Evolutionary conservation across 2,113 vertebrate genomes (phyloP), one percentile per base, ranked within the genome.

Genomic region (Passer domesticus): DNA sequence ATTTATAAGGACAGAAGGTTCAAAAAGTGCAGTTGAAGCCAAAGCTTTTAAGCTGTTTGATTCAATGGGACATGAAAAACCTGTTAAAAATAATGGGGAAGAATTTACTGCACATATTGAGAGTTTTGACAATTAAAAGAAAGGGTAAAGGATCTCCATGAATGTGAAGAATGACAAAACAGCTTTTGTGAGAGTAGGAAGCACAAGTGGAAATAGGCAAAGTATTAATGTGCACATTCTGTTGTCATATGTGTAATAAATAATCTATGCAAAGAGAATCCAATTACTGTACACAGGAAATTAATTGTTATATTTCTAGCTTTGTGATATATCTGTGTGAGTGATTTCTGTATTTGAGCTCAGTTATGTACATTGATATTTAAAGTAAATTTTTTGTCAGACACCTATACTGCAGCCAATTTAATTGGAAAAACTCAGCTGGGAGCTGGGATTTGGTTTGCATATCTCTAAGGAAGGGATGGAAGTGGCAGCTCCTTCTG

Each of bases 11-110:
- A 80, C 28, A n/a, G 46, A 31, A 87, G 47, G n/a, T 90, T 95
- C 69, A 72, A 78, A 91, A 87, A 75, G 24, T 81, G 60, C 47
- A 52, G 66, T 47, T 58, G 63, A 83, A 95, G 52, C 52, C 46
- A 87, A 91, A 92, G 83, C 63, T 79, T 75, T 91, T 87, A 91
- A 94, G 66, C 69, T 67, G 31, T 58, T 91, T 58, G 44, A 92
- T 85, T 73, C 63, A 73, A 55, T 17, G 30, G 81, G 55, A 66
- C 59, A 69, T 1, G 1, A 77, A 81, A 87, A 96, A 52, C 24
- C 28, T 67, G 58, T 83, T 94, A 58, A 87, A 90, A 91, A 81
- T 77, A 86, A 72, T 83, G 55, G 13, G 35, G 56, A 41, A 37
- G 69, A 56, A 73, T 63, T 89, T 27, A 37, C 52, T 90, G 58